phyloP scores from a whole-genome alignment of 2,113 vertebrate genomes.

The Electrona antarctica region DNA sequence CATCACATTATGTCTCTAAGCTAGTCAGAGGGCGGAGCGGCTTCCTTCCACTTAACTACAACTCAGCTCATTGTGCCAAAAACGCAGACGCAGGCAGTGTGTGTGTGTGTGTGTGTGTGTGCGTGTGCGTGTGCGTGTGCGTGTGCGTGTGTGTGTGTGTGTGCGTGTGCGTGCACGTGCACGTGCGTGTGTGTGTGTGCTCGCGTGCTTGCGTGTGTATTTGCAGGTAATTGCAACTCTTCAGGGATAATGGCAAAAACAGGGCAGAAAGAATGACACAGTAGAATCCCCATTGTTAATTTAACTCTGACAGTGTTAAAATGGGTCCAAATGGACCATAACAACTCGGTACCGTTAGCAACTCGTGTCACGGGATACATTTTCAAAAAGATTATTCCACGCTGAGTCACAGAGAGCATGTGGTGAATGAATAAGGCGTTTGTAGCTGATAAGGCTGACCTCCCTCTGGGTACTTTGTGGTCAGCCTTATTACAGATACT shows the following conservation, averaged over 20 bases:
- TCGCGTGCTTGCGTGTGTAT: conserved; percentile 13
- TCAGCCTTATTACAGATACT: conserved; percentile 34
- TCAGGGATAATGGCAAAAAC: conserved; percentile 57
- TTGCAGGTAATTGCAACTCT: conserved; percentile 62
- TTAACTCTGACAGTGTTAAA: too few relatives aligned
- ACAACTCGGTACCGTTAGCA: conserved; percentile 7
- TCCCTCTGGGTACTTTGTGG: conserved; percentile 32
- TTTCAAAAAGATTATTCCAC: conserved; percentile 55
- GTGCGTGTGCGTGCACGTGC: too few relatives aligned
- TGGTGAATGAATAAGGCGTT: conserved; percentile 58
- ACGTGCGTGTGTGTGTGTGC: conserved; percentile 5
- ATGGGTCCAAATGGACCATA: too few relatives aligned
- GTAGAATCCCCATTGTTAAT: too few relatives aligned
- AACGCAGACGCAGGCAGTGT: conserved; percentile 37
- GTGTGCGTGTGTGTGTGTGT: too few relatives aligned
- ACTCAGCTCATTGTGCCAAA: conserved; percentile 43
- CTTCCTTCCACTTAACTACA: conserved; percentile 32
- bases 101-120: too few relatives aligned
- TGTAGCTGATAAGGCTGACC: conserved; percentile 54
- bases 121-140: too few relatives aligned
- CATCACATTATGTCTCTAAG: conserved; percentile 46
- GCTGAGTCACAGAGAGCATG: conserved; percentile 46
- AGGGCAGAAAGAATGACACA: conserved; percentile 53
- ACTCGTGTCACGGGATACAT: conserved; percentile 55
- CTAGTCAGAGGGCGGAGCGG: conserved; percentile 34